Conservation (phyloP, 2,797 vertebrate species). For the Natrix natrix region DNA sequence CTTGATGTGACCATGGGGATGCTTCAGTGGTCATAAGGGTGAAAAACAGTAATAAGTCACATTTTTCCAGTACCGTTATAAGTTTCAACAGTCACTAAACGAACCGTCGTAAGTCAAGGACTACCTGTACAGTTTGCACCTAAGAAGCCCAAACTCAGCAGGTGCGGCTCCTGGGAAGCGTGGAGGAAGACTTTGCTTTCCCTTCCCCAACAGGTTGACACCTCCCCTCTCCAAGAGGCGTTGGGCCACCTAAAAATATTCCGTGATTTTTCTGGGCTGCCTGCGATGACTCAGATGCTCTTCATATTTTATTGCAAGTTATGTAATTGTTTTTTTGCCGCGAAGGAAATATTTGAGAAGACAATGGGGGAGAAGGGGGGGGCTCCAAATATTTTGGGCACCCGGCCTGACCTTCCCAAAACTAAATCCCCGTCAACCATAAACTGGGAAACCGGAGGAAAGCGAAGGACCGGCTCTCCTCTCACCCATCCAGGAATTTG, state of each 20-base stretch:
- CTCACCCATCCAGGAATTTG: neutral
- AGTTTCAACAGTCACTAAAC: too few species aligned
- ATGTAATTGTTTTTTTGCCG: neutral
- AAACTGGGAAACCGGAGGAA: neutral
- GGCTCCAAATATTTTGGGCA: neutral
- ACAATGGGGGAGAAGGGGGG: neutral
- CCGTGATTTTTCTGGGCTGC: neutral
- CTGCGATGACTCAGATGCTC: neutral
- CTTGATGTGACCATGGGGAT: too few species aligned
- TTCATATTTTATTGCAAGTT: neutral
- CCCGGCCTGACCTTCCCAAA: neutral
- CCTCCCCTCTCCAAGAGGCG: neutral
- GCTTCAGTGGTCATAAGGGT: too few species aligned
- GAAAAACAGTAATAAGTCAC: too few species aligned
- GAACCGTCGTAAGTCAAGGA: too few species aligned
- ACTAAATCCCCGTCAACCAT: neutral
- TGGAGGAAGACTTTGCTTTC: neutral
- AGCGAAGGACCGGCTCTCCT: neutral
- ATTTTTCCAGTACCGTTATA: too few species aligned
- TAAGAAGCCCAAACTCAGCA: neutral
- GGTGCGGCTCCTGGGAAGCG: fast-evolving
- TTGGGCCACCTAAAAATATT: neutral
- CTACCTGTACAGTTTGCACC: neutral
- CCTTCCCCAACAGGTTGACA: neutral
- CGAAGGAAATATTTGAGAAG: neutral